phyloP scores from a whole-genome alignment of 1,140 invertebrate genomes.

The Nasonia longicornis region DNA sequence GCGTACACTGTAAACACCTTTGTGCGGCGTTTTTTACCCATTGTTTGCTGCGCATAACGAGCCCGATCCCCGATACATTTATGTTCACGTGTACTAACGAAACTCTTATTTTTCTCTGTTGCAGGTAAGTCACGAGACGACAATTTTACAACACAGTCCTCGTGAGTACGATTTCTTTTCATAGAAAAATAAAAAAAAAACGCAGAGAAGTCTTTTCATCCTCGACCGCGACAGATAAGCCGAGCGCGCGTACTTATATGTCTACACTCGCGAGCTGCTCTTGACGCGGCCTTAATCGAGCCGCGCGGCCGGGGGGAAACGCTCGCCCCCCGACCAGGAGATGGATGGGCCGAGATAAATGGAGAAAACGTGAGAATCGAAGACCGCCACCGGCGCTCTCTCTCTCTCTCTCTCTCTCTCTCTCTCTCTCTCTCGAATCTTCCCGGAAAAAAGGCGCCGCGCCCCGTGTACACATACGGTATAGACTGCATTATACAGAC shows the following conservation, averaged over 20 bases:
- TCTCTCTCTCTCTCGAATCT: constrained; percentile 1
- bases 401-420: neutral
- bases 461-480: neutral
- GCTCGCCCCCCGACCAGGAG: constrained; percentile 26
- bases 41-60: too few species aligned
- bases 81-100: too few species aligned
- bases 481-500: neutral
- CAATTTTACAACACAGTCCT: neutral
- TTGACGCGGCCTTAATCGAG: constrained; percentile 12
- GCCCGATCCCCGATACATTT: neutral
- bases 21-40: too few species aligned
- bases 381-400: neutral
- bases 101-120: constrained; percentile 4
- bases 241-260: neutral
- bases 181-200: neutral
- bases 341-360: constrained; percentile 52
- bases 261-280: neutral
- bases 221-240: neutral
- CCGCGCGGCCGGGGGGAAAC: neutral
- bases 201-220: constrained; percentile 4
- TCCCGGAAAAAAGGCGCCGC: constrained; percentile 22
- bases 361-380: constrained; percentile 54
- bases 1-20: too few species aligned
- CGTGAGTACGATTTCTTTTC: neutral
- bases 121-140: neutral